Conservation (phyloP, 30 jellyfish, hydroid and myxozoan species). For the Aurelia aurita region DNA sequence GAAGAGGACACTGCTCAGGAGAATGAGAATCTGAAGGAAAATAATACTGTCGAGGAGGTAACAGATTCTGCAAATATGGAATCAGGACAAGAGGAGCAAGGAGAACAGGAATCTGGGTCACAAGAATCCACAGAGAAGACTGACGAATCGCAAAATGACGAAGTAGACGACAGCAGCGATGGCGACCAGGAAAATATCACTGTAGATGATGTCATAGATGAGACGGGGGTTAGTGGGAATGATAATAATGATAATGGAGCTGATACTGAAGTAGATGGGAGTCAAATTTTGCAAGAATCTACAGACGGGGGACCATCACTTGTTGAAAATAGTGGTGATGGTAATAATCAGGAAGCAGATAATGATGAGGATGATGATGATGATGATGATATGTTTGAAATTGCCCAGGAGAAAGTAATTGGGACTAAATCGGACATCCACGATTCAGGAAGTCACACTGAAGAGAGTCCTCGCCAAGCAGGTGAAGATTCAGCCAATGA, state of each 20-base stretch:
- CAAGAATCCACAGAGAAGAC: too few relatives aligned
- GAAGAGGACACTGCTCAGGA: background rate
- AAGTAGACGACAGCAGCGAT: too few relatives aligned
- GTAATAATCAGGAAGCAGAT: conserved; percentile 1
- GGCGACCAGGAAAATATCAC: too few relatives aligned
- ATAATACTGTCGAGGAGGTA: too few relatives aligned
- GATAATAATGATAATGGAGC: conserved; percentile 19
- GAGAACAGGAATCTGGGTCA: too few relatives aligned
- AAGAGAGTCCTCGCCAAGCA: background rate
- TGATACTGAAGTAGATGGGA: conserved; percentile 13
- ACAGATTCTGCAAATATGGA: too few relatives aligned
- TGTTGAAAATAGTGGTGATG: background rate
- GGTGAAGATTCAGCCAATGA: background rate
- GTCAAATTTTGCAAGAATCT: background rate
- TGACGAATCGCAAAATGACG: too few relatives aligned
- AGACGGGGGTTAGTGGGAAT: conserved; percentile 23
- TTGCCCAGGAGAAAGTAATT: conserved; percentile 1
- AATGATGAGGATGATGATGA: background rate
- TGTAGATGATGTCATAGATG: conserved; percentile 48
- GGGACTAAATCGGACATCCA: background rate
- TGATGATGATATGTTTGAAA: background rate
- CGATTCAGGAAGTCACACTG: background rate
- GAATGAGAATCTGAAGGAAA: too few relatives aligned
- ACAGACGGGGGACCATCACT: conserved; percentile 13
- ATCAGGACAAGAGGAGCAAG: too few relatives aligned